phyloP scores from a whole-genome alignment of 2,797 vertebrate genomes.

The Sciurus vulgaris region DNA sequence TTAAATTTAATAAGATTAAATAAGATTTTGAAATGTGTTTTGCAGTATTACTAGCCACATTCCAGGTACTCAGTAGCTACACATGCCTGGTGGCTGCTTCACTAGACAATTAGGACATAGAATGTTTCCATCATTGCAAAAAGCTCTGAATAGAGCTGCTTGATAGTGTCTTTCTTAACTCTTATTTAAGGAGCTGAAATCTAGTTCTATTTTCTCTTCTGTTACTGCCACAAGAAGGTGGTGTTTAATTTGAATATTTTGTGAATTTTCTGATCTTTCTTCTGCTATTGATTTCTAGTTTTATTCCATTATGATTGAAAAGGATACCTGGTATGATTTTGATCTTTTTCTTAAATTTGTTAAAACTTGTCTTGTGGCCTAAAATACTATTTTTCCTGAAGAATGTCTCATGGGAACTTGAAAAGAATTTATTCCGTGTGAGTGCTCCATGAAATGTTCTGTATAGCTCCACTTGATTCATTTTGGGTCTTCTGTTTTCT shows the following conservation, averaged over 20 bases:
- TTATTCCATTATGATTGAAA: neutral
- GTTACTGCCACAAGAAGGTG: neutral
- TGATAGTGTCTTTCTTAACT: neutral
- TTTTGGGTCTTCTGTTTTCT: neutral
- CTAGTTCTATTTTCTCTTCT: neutral
- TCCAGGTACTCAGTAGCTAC: neutral
- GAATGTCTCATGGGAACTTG: neutral
- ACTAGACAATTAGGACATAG: neutral
- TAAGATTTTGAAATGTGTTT: neutral
- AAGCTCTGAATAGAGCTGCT: neutral
- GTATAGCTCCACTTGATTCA: neutral
- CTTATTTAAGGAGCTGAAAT: neutral
- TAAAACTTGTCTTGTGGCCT: neutral
- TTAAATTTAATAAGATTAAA: constrained; percentile 3
- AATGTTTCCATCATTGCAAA: neutral
- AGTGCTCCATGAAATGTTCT: neutral
- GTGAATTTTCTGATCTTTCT: neutral
- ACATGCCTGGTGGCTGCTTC: neutral
- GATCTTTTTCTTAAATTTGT: neutral
- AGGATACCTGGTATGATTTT: neutral
- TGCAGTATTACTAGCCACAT: neutral
- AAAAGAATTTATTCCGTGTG: neutral
- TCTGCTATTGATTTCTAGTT: neutral
- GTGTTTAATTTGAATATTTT: neutral
- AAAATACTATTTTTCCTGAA: neutral